Conservation (phyloP, 2,797 vertebrate genomes). For the Zenarchopterus dispar region DNA sequence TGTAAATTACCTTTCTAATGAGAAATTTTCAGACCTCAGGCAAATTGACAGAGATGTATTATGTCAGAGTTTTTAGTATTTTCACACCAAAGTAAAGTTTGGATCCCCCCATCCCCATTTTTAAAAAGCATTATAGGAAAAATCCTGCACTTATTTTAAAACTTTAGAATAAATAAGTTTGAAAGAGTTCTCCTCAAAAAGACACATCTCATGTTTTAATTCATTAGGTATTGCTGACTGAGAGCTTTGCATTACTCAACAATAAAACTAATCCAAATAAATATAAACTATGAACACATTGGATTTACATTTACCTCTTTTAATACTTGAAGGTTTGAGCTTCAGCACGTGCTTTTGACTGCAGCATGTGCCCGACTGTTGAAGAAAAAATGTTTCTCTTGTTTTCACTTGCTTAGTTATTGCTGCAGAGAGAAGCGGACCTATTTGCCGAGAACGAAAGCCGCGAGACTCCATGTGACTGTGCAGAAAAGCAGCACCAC, state of each 20-base stretch:
- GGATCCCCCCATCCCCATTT: too few relatives aligned
- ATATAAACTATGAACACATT: not conserved
- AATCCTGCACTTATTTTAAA: too few relatives aligned
- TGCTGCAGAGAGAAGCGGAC: slow-evolving; percentile 93
- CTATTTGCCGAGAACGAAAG: slow-evolving; percentile 98
- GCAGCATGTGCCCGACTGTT: not conserved
- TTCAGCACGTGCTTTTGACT: not conserved
- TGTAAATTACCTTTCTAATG: too few relatives aligned
- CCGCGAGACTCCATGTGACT: slow-evolving; percentile 98
- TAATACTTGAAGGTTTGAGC: not conserved
- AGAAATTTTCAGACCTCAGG: too few relatives aligned
- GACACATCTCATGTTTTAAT: not conserved
- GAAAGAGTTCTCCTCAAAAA: too few relatives aligned
- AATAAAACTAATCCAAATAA: not conserved
- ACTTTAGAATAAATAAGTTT: too few relatives aligned
- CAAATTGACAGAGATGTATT: too few relatives aligned
- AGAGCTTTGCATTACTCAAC: not conserved
- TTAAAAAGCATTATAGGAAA: too few relatives aligned
- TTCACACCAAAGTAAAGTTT: too few relatives aligned
- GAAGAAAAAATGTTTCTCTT: slow-evolving; percentile 15
- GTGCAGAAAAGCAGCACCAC: slow-evolving; percentile 97
- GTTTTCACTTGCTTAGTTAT: slow-evolving; percentile 73
- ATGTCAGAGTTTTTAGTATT: too few relatives aligned
- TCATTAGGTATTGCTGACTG: not conserved
- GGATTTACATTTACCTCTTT: not conserved